Evolutionary conservation across 2,888 invertebrate species (phyloP), one percentile per base, ranked within the genome.

Genomic region (Drosophila pseudotalamancana): DNA sequence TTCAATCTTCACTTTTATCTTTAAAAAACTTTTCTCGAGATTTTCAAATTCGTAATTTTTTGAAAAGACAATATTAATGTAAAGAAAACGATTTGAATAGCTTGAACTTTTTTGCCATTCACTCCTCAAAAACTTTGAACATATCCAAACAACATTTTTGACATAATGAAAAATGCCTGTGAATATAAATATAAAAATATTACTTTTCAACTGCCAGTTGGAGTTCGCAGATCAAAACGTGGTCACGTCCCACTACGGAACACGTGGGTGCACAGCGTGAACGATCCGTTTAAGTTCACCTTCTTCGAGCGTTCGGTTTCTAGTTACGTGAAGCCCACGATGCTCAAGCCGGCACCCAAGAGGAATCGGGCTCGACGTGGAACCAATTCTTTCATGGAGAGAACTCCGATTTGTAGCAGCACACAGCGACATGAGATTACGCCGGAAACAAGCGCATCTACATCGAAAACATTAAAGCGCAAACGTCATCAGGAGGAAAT

Each of bases 141-240:
- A n/a, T n/a, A n/a, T n/a, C n/a, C n/a, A 9, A 14, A 25, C 14
- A 14, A 5, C 14, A 3, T 11, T 39, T 16, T 25, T 25, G 3
- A 25, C 9, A 9, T 25, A 12, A 2, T 12, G 6, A 32, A 12
- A 32, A 12, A 6, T 31, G 12, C 11, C n/a, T 31, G 2, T 29
- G 11, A 4, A 18, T 34, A 16, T 2, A 34, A 16, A 42, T 4
- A 3, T 12, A 2, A 14, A 6, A 6, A 1, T 37, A 14, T 46
- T 19, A 11, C n/a, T 37, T 34, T 50, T 2, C 4, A 32, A 2
- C 23, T 25, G 1, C 6, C 16, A 70, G 56, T 23, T 25, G 54
- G 45, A 55, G 46, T 85, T 64, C 87, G 87, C 51, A 73, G 74
- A 74, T 87, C 87, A 46, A 81, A 69, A 40, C 84, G 85, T 51